phyloP scores from a whole-genome alignment of 2,797 vertebrate genomes.

The Brotula barbata region DNA sequence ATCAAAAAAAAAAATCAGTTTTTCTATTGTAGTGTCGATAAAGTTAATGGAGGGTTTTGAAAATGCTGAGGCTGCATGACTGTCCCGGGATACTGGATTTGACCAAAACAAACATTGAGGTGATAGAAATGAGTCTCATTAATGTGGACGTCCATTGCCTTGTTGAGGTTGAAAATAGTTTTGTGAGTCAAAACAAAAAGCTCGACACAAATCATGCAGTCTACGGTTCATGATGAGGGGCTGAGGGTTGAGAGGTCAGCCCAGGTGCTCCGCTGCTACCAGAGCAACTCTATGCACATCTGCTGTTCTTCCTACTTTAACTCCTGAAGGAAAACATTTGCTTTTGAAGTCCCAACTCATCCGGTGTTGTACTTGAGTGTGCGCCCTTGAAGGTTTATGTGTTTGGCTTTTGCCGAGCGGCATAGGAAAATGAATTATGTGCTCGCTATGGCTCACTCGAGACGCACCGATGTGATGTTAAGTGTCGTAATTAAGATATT shows the following conservation, averaged over 20 bases:
- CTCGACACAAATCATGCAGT: too few relatives aligned
- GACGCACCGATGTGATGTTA: constrained; percentile 70
- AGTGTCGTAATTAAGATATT: constrained; percentile 79
- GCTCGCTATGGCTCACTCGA: constrained; percentile 65
- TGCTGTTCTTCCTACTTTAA: constrained; percentile 10
- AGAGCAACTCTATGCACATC: constrained; percentile 28
- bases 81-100: too few relatives aligned
- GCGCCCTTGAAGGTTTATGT: constrained; percentile 61
- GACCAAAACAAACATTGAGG: too few relatives aligned
- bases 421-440: constrained; percentile 73
- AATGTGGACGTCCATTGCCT: too few relatives aligned
- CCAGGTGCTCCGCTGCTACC: constrained; percentile 18
- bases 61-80: too few relatives aligned
- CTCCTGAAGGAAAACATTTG: constrained; percentile 60
- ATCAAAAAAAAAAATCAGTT: too few relatives aligned
- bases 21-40: too few relatives aligned
- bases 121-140: too few relatives aligned
- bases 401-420: constrained; percentile 62
- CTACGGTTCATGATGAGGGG: constrained; percentile 1
- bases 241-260: constrained; percentile 11
- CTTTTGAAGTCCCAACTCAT: constrained; percentile 57
- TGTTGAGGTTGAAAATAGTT: too few relatives aligned
- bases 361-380: constrained; percentile 21
- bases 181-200: too few relatives aligned
- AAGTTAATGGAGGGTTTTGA: too few relatives aligned